These are phyloP conservation scores for Mormyrus hasselquistii DNA, from an alignment of 2,797 vertebrate species.

Conservation along the genomic window DNA sequence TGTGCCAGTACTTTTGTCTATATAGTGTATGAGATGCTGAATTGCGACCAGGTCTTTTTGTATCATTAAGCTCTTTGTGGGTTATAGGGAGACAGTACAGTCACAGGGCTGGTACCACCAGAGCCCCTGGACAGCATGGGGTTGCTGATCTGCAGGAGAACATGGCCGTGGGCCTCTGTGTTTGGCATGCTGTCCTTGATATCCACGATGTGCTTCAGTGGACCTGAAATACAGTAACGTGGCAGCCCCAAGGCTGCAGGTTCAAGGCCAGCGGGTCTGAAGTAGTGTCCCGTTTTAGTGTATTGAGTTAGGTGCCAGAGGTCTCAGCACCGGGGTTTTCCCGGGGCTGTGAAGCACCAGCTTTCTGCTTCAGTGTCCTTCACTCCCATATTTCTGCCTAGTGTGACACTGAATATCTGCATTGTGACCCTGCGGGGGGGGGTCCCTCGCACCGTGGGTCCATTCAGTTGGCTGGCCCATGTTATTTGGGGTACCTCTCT, in stretches of 20 bases:
- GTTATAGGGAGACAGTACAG: constrained; percentile 51
- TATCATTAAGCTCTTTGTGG: constrained; percentile 55
- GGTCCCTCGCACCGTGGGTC: not conserved
- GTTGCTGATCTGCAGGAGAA: not conserved
- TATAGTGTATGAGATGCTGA: constrained; percentile 50
- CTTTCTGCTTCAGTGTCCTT: not conserved
- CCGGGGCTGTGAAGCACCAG: not conserved
- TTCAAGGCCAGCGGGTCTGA: not conserved
- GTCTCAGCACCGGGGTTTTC: not conserved
- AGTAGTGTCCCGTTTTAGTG: not conserved
- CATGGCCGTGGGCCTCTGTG: not conserved
- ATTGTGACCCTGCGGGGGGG: not conserved
- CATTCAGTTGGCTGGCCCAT: not conserved
- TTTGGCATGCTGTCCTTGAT: not conserved
- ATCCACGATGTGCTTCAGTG: not conserved
- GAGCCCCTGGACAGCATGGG: not conserved
- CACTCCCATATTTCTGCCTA: not conserved
- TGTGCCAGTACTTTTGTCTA: not conserved
- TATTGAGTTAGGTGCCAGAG: not conserved
- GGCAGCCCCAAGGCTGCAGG: not conserved
- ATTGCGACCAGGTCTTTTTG: constrained; percentile 51
- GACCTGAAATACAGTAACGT: not conserved
- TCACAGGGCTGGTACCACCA: not conserved
- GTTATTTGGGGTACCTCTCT: not conserved
- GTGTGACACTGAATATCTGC: not conserved